Conservation (phyloP, 2,888 invertebrate genomes). For the Neelides folsomi region DNA sequence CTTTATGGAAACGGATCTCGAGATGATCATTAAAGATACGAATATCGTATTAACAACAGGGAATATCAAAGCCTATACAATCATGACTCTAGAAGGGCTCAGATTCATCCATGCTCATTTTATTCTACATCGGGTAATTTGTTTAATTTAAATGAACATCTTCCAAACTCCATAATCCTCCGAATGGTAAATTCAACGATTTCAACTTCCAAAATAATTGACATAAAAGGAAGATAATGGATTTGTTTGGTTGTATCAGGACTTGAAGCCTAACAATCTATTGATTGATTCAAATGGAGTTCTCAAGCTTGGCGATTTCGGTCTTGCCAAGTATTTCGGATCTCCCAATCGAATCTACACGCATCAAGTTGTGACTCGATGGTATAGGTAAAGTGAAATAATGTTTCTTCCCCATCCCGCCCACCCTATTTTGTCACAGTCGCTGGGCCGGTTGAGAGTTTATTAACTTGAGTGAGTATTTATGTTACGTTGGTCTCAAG, state of each 20-base stretch:
- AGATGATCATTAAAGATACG: slow-evolving; percentile 80
- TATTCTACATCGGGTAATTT: slow-evolving; percentile 72
- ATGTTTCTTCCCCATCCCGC: too few relatives aligned
- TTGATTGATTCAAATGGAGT: slow-evolving; percentile 81
- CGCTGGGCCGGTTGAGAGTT: slow-evolving; percentile 1
- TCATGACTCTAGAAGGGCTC: slow-evolving; percentile 87
- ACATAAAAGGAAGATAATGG: not conserved
- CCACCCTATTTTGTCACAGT: not conserved
- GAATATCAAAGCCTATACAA: slow-evolving; percentile 87
- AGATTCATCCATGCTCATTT: slow-evolving; percentile 91
- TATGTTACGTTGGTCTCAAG: slow-evolving; percentile 7
- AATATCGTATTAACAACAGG: slow-evolving; percentile 76
- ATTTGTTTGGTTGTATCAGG: slow-evolving; percentile 39
- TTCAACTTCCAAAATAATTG: not conserved
- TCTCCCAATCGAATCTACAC: slow-evolving; percentile 92
- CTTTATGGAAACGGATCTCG: slow-evolving; percentile 98
- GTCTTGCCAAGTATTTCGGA: slow-evolving; percentile 91
- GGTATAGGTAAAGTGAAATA: slow-evolving; percentile 58
- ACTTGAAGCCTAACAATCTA: slow-evolving; percentile 97
- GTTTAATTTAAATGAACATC: slow-evolving; percentile 4
- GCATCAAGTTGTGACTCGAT: slow-evolving; percentile 92
- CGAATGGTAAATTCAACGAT: too few relatives aligned
- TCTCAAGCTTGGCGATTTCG: slow-evolving; percentile 97
- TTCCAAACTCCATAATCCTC: not conserved
- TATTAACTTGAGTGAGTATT: slow-evolving; percentile 11